Base-by-base conservation (phyloP, 1,140 invertebrate genomes). In the Apolygus lucorum region DNA sequence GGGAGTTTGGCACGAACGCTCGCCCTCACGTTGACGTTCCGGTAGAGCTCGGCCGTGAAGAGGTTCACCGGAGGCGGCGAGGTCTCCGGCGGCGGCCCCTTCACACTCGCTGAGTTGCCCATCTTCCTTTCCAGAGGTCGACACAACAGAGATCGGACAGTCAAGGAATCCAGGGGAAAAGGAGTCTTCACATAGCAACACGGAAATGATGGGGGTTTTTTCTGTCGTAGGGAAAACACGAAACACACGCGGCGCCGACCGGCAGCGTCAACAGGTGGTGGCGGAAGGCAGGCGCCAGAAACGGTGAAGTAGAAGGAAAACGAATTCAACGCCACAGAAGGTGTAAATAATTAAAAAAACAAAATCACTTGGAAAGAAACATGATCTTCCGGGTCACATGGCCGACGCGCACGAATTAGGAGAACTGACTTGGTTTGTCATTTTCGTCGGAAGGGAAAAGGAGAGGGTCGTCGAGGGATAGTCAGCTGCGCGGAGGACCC, bases 1-100 rank as follows among this genome's bases (percentile, higher is more conserved):
- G 87, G 87, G 69, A 85, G 83, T 74, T 86, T 85, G 75, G 83
- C 85, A 75, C 89, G 84, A 64, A 90, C 84, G 75, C 89, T 90
- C 70, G 87, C 87, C 78, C 87, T 87, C 28, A 78, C 69, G 72
- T 75, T 75, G 70, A 73, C 63, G 26, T 72, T 70, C 28, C 75
- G 69, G 21, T 72, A 73, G n/a, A n/a, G n/a, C n/a, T n/a, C n/a
- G n/a, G n/a, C n/a, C n/a, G n/a, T n/a, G 21, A 76, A 71, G 68
- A 76, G 74, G 17, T 76, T 74, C 13, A 74, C 74, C 22, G 62
- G 75, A 22, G 67, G 74, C 63, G 52, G 63, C 22, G 22, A 1
- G 2, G 52, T 11, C 49, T 70, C 42, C 13, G 17, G 26, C 27
- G n/a, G 11, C 1, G 64, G 64, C 27, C 29, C 64, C 24, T 66